Percentiles rank a stretch among this genome's conserved stretches.
Evolutionary conservation across 2,113 vertebrate genomes (phyloP).

Genomic region (Ailuropoda melanoleuca): DNA sequence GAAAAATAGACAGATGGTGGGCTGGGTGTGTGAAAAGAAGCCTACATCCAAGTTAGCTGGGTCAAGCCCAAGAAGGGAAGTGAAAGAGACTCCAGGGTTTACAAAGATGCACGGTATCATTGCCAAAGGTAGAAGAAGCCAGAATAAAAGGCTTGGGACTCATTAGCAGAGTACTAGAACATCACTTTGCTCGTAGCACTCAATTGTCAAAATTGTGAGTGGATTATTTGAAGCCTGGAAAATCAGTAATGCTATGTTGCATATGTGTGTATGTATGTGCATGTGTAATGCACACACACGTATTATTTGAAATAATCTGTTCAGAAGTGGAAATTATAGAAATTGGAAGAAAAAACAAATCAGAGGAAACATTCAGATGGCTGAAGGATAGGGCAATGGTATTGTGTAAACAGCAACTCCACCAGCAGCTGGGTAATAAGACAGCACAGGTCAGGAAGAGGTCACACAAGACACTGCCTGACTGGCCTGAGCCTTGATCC

Average conservation of each 20-base stretch:
- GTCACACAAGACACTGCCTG: not conserved
- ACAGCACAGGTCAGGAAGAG: slow-evolving; percentile 23
- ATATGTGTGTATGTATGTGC: not conserved
- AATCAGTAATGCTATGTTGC: not conserved
- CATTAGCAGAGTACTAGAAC: not conserved
- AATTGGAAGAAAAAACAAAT: slow-evolving; percentile 12
- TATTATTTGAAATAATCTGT: not conserved
- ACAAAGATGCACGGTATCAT: not conserved
- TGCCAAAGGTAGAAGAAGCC: not conserved
- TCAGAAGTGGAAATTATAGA: not conserved
- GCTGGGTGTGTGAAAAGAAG: not conserved
- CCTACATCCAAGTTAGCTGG: not conserved
- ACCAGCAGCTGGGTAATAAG: not conserved
- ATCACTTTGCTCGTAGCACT: not conserved
- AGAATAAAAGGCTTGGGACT: not conserved
- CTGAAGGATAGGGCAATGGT: not conserved
- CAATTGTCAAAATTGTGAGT: not conserved
- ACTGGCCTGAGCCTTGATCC: not conserved
- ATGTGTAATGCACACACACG: not conserved
- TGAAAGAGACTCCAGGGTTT: not conserved
- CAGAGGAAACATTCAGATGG: not conserved
- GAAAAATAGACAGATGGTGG: not conserved
- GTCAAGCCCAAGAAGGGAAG: not conserved
- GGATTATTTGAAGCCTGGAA: not conserved
- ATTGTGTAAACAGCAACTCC: not conserved